Evolutionary conservation across 2,888 invertebrate species (phyloP), one percentile per base, ranked within the genome.

Genomic region (Teinopalpus imperialis): DNA sequence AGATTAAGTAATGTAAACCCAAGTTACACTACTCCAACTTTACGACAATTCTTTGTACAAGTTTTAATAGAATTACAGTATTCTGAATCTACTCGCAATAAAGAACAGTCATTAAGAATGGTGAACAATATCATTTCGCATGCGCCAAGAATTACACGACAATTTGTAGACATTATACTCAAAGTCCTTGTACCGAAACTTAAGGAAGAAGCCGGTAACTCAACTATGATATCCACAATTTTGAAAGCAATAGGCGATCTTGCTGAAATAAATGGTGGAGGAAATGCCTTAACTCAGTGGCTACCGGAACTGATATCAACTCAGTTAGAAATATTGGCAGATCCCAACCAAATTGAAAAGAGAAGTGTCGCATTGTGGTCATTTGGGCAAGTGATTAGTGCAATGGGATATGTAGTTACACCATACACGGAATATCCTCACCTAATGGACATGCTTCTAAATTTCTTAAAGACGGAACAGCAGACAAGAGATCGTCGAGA

Each of bases 51-150:
- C 7, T 91, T 99, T 46, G 95, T 99, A 8, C 94, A 98, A 90
- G 91, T 98, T 49, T 85, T 99, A 27, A 97, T 97, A 10, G 98
- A 98, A 74, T 77, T 99, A 49, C 97, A 98, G 65, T 95, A 98
- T 82, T 98, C 98, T 20, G 98, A 98, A 32, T 95, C 98, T 69
- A 95, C 97, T 7, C 91, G 98, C 27, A 98, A 98, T 74, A 99
- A 99, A 76, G 99, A 99, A 74, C 98, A 98, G 72, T 95, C 97
- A 27, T 95, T 99, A 0, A 91, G 96, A 56, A 96, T 99, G 95
- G 81, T 99, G 40, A 98, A 98, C 66, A 97, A 98, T 75, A 91
- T 99, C 12, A 97, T 98, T 23, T 94, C 97, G 3, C 97, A 97
- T 68, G 97, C 98, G 0, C 98, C 99, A 0, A 91, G 97, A 52